Conservation (phyloP, 2,888 invertebrate species). For the Syrphus vitripennis region DNA sequence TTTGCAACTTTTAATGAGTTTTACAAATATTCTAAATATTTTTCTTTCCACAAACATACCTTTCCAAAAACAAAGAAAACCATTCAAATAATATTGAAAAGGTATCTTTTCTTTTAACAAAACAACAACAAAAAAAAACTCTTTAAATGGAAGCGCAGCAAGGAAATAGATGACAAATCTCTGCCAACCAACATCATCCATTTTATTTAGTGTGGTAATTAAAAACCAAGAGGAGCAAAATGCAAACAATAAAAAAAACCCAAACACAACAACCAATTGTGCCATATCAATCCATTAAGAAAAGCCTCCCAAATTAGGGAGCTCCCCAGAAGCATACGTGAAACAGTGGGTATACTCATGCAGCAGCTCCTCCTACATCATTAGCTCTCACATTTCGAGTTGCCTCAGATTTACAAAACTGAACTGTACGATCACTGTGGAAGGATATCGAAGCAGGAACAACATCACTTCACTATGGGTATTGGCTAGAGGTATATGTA, state of each 20-base stretch:
- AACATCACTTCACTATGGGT: constrained; percentile 7
- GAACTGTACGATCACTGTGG: constrained; percentile 36
- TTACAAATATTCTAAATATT: neutral
- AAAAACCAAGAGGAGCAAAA: constrained; percentile 21
- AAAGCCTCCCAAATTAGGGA: constrained; percentile 67
- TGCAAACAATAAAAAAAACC: neutral
- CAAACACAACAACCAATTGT: constrained; percentile 52
- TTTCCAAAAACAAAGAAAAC: neutral
- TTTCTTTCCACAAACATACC: neutral
- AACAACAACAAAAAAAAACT: neutral
- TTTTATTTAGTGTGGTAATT: constrained; percentile 58
- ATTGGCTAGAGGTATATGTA: neutral
- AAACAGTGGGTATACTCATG: neutral
- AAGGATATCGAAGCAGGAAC: constrained; percentile 62
- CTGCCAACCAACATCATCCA: constrained; percentile 44
- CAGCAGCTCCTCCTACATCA: constrained; percentile 70
- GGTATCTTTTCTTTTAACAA: neutral
- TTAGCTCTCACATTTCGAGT: constrained; percentile 58
- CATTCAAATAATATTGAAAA: neutral
- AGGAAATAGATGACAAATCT: constrained; percentile 47
- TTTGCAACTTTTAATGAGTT: neutral
- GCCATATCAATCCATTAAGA: constrained; percentile 71
- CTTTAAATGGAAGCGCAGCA: constrained; percentile 22
- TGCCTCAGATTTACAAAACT: neutral
- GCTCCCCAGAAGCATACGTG: constrained; percentile 41